Conservation (phyloP, 2,797 vertebrate genomes). For the Rhinatrema bivittatum region DNA sequence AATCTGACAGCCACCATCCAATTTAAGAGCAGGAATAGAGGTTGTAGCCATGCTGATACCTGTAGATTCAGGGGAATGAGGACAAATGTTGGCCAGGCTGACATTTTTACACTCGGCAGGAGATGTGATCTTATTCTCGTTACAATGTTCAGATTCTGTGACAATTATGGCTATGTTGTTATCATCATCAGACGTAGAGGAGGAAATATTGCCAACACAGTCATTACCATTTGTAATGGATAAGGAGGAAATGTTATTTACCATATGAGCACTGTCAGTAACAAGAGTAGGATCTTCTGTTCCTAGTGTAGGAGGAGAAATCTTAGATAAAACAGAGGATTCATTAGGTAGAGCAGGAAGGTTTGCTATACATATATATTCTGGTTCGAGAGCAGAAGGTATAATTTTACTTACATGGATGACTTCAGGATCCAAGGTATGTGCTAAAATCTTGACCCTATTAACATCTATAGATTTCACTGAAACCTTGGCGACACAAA, state of each 20-base stretch:
- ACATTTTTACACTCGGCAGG: background rate
- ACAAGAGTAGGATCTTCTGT: too few species aligned
- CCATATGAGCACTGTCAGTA: too few species aligned
- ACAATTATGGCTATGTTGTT: too few species aligned
- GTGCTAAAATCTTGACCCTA: background rate
- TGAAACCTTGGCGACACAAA: background rate
- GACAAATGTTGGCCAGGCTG: background rate
- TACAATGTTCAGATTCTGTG: constrained; percentile 9
- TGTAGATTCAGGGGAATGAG: background rate
- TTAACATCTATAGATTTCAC: background rate
- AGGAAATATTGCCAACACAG: too few species aligned
- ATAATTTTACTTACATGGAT: constrained; percentile 1
- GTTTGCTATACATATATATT: constrained; percentile 2
- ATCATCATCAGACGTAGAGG: too few species aligned
- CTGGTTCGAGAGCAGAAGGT: background rate
- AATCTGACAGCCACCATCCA: too few species aligned
- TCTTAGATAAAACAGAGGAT: background rate
- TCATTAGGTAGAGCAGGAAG: constrained; percentile 7
- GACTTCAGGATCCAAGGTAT: constrained; percentile 19
- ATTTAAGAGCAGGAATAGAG: too few species aligned
- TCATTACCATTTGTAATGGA: too few species aligned
- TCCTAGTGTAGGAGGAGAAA: background rate
- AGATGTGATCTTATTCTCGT: constrained; percentile 3
- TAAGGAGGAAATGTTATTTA: too few species aligned
- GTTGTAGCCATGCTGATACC: background rate